Evolutionary conservation across 2,888 invertebrate genomes (phyloP), one percentile per base, ranked within the genome.

Genomic region (Drosophila testacea): DNA sequence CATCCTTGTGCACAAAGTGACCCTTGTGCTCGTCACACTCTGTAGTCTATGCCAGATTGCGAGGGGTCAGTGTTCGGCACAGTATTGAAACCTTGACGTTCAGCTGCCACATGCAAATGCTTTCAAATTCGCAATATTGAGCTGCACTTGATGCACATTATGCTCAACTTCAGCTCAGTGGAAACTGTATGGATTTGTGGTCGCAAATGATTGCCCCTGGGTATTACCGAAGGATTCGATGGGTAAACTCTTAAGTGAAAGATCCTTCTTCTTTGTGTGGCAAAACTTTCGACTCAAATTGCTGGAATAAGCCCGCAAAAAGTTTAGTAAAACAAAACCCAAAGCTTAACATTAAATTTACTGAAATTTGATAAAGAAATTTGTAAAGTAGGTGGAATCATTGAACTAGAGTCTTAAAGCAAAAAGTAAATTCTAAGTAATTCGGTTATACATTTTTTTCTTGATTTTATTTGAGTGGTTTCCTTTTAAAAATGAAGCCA

Each of bases 111-210:
- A 70, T 70, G 77, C 73, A 73, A 73, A 77, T 54, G 73, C 59
- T 41, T 52, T 56, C 30, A 56, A 72, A 54, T 57, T 56, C 52
- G 46, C 39, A 41, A 62, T 48, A 51, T 57, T 44, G 56, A 60
- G 74, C 66, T 78, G 67, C 73, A 56, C 77, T 77, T 42, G 10
- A 71, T 51, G 46, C 56, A 47, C 52, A 46, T 39, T 32, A 55
- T 72, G 56, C 16, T 36, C 36, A 46, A 28, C 46, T 36, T 46
- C 28, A 36, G 32, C 34, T 55, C 30, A 52, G 30, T 47, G 7
- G 39, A 57, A 27, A 44, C 34, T 38, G 76, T 46, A 54, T 56
- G 30, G 63, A 62, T 62, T 76, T 76, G 71, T 39, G 77, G 70
- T 70, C 34, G 47, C 32, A 47, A 69, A 57, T 61, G 47, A 57